These are phyloP conservation scores for Gobionotothen gibberifrons DNA, from an alignment of 2,797 vertebrate genomes.

Conservation along the genomic window DNA sequence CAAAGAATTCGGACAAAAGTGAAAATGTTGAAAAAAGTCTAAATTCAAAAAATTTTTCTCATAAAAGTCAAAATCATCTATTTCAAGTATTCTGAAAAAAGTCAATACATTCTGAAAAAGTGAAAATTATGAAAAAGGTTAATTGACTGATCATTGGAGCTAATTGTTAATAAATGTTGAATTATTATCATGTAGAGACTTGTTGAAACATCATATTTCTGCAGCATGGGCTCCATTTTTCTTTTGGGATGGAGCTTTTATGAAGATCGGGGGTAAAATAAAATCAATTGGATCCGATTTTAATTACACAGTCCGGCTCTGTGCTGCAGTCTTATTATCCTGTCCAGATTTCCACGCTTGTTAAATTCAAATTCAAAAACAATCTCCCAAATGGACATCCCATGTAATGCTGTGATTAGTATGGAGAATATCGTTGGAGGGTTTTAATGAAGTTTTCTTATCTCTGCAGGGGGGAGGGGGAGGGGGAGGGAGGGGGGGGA, in stretches of 20 bases:
- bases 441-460: constrained; percentile 65
- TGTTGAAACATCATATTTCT: constrained; percentile 9
- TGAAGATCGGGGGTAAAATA: constrained; percentile 43
- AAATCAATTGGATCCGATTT: constrained; percentile 69
- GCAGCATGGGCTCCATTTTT: constrained; percentile 22
- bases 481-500: constrained; percentile 22
- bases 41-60: too few species aligned
- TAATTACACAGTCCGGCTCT: constrained; percentile 64
- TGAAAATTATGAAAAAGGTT: too few species aligned
- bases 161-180: constrained; percentile 3
- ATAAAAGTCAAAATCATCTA: too few species aligned
- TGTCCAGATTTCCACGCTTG: constrained; percentile 63
- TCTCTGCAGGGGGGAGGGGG: constrained; percentile 50
- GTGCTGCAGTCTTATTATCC: constrained; percentile 58
- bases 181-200: constrained; percentile 35
- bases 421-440: constrained; percentile 39
- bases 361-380: constrained; percentile 66
- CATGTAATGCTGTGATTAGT: constrained; percentile 53
- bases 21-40: too few species aligned
- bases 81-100: too few species aligned
- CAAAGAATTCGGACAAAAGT: too few species aligned
- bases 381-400: constrained; percentile 42
- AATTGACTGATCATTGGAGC: too few species aligned
- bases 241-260: constrained; percentile 39
- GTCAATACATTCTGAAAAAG: too few species aligned